Evolutionary conservation across 2,888 invertebrate genomes (phyloP).

Genomic region (Charanyca ferruginea): DNA sequence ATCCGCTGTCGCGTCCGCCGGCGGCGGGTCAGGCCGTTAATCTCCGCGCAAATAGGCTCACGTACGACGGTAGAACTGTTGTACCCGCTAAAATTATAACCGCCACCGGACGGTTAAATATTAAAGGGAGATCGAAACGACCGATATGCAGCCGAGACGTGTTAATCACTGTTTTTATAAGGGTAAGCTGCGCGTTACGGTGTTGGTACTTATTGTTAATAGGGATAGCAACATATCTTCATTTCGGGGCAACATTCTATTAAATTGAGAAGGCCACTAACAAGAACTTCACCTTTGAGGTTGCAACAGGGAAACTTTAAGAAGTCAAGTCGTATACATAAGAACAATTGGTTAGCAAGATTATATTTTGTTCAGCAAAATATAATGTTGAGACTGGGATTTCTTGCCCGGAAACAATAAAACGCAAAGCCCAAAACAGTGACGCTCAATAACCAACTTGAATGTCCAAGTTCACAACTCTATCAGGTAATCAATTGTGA

Average conservation of each 20-base stretch:
- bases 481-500: slow-evolving; percentile 54
- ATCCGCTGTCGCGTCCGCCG: slow-evolving; percentile 71
- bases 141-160: slow-evolving; percentile 66
- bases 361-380: slow-evolving; percentile 15
- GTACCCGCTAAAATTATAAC: slow-evolving; percentile 75
- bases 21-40: slow-evolving; percentile 77
- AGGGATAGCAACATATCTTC: slow-evolving; percentile 55
- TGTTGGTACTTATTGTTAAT: slow-evolving; percentile 54
- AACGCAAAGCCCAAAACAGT: slow-evolving; percentile 2
- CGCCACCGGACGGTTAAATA: slow-evolving; percentile 68
- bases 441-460: slow-evolving; percentile 14
- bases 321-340: slow-evolving; percentile 1
- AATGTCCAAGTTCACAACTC: slow-evolving; percentile 34
- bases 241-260: slow-evolving; percentile 20
- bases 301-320: not conserved
- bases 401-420: slow-evolving; percentile 28
- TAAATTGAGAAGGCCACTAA: slow-evolving; percentile 10
- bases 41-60: slow-evolving; percentile 84
- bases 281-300: not conserved
- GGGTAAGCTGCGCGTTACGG: slow-evolving; percentile 48
- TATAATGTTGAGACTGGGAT: slow-evolving; percentile 2
- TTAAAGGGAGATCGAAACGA: slow-evolving; percentile 68
- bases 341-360: slow-evolving; percentile 27
- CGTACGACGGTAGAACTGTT: slow-evolving; percentile 71
- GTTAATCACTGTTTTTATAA: slow-evolving; percentile 71